phyloP scores from a whole-genome alignment of 2,113 vertebrate genomes.

The Patagioenas fasciata region DNA sequence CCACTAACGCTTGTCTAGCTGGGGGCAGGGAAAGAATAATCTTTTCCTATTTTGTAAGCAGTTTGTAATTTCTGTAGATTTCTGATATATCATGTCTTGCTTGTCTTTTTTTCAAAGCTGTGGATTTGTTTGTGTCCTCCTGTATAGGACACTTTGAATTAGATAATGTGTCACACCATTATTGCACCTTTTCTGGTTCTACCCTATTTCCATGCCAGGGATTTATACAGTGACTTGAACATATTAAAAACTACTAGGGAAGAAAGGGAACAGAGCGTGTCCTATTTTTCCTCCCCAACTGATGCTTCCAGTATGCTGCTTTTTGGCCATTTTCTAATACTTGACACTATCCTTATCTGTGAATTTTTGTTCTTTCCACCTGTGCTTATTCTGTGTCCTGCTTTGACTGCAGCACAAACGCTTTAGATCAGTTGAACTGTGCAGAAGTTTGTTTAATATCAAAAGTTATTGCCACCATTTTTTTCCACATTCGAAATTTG shows the following conservation, averaged over 20 bases:
- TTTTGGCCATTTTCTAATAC: neutral
- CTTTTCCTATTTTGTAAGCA: neutral
- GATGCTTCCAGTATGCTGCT: neutral
- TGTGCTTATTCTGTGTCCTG: neutral
- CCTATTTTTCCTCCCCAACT: neutral
- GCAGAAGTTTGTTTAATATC: neutral
- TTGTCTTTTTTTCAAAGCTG: neutral
- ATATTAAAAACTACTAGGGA: neutral
- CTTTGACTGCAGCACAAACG: neutral
- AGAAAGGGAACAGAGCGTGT: neutral
- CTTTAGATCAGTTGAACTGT: neutral
- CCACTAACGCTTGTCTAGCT: neutral
- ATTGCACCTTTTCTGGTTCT: neutral
- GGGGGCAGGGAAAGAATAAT: neutral
- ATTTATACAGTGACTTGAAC: neutral
- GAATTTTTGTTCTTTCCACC: neutral
- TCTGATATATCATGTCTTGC: neutral
- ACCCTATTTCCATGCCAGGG: neutral
- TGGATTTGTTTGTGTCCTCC: neutral
- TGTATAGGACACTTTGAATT: neutral
- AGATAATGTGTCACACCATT: neutral
- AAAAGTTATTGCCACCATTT: neutral
- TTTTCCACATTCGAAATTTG: neutral
- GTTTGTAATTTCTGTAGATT: neutral
- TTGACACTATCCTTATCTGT: neutral